phyloP scores from a whole-genome alignment of 1,140 invertebrate species.

The Drosophila mauritiana region DNA sequence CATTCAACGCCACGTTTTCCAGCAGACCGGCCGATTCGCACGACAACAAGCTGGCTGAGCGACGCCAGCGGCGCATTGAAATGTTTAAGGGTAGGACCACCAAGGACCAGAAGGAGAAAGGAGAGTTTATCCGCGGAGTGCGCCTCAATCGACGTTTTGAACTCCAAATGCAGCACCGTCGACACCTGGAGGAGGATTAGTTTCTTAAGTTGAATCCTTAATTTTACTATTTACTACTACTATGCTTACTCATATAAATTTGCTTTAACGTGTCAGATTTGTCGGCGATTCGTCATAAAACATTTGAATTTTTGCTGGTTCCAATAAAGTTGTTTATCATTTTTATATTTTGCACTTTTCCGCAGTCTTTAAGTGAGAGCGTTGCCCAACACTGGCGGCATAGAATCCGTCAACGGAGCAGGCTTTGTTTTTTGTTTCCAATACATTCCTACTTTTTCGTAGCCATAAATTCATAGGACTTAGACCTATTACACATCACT shows the following conservation, averaged over 20 bases:
- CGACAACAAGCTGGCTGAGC: constrained; percentile 37
- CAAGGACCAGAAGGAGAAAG: constrained; percentile 13
- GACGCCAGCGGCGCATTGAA: constrained; percentile 67
- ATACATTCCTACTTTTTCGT: neutral
- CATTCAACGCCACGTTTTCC: constrained; percentile 13
- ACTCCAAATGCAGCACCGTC: constrained; percentile 87
- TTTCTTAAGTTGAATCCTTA: constrained; percentile 1
- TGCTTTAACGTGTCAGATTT: neutral
- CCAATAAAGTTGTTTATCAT: constrained; percentile 8
- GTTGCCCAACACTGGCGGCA: neutral
- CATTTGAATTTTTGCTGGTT: neutral
- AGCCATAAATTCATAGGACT: neutral
- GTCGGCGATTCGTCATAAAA: neutral
- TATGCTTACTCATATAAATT: neutral
- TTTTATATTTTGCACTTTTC: neutral
- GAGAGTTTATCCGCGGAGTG: constrained; percentile 86
- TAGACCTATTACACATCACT: constrained; percentile 2
- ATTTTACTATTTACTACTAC: neutral
- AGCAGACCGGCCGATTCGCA: neutral
- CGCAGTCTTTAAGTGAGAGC: neutral
- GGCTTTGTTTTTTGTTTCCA: neutral
- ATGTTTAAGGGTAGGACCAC: constrained; percentile 68
- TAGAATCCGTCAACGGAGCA: neutral
- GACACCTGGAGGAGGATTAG: constrained; percentile 59
- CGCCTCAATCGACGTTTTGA: constrained; percentile 89